These are phyloP conservation scores for Coranthus polyacanthus DNA, from an alignment of 2,797 vertebrate species.

Conservation along the genomic window DNA sequence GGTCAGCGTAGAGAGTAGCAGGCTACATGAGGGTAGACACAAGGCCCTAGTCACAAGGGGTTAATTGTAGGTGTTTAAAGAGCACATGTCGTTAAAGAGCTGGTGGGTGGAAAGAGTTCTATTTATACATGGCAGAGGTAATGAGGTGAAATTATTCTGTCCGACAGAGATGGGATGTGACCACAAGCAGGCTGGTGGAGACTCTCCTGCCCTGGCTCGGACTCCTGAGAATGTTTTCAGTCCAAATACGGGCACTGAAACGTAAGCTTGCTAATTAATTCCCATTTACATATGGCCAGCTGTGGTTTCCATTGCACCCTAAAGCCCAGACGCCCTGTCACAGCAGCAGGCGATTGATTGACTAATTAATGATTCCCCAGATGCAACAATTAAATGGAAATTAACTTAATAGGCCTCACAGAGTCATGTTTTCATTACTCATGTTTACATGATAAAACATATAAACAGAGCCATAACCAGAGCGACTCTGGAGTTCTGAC, in stretches of 20 bases:
- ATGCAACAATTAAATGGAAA: constrained; percentile 82
- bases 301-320: constrained; percentile 76
- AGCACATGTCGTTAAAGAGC: constrained; percentile 83
- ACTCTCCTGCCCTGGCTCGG: constrained; percentile 66
- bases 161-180: constrained; percentile 83
- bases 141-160: constrained; percentile 87
- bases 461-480: constrained; percentile 44
- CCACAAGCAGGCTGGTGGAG: constrained; percentile 70
- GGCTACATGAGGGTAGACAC: constrained; percentile 73
- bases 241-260: constrained; percentile 82
- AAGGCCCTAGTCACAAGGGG: constrained; percentile 84
- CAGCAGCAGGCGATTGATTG: constrained; percentile 74
- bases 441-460: constrained; percentile 63
- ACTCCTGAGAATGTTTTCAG: constrained; percentile 83
- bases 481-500: constrained; percentile 1
- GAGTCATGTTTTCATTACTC: constrained; percentile 72
- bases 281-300: constrained; percentile 83
- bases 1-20: constrained; percentile 43
- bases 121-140: constrained; percentile 83
- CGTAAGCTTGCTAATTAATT: constrained; percentile 83
- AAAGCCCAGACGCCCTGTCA: constrained; percentile 71
- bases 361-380: constrained; percentile 85
- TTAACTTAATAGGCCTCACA: constrained; percentile 73
- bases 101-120: constrained; percentile 81
- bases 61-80: constrained; percentile 87